Percentiles rank a stretch among this genome's conserved stretches.
phyloP scores from a whole-genome alignment of 2,113 vertebrate genomes.

The Cavia aperea region DNA sequence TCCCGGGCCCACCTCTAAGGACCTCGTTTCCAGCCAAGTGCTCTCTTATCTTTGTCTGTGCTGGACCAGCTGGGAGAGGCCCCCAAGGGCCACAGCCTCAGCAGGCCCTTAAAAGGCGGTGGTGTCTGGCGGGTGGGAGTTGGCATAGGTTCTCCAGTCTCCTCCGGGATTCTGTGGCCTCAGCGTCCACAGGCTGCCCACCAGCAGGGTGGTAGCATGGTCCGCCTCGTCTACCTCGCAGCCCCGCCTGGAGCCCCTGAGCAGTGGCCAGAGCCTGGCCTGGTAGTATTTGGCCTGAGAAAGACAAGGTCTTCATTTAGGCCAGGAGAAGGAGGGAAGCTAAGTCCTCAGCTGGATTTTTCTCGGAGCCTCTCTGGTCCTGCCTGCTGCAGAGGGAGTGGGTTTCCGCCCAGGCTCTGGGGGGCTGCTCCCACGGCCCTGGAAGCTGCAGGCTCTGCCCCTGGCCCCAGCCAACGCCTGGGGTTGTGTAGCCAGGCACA shows the following conservation, averaged over 20 bases:
- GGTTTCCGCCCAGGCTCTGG: background rate
- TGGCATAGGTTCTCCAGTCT: background rate
- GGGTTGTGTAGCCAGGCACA: background rate
- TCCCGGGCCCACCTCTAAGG: background rate
- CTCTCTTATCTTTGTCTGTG: background rate
- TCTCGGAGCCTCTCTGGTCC: background rate
- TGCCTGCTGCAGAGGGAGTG: background rate
- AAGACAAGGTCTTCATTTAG: background rate
- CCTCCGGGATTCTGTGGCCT: accelerated
- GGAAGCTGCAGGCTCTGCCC: background rate
- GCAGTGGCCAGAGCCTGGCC: background rate
- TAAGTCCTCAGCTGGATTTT: background rate
- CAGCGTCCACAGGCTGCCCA: background rate
- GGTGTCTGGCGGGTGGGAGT: background rate
- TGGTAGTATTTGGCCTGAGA: background rate
- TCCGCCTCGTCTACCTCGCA: background rate
- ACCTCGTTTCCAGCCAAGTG: too few relatives aligned
- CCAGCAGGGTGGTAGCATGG: background rate
- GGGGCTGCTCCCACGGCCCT: too few relatives aligned
- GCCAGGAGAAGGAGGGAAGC: background rate
- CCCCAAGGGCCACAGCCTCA: background rate
- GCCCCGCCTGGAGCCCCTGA: background rate
- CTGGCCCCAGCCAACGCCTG: background rate
- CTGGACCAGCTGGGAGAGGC: background rate
- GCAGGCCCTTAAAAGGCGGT: background rate